Percentiles rank a stretch among this genome's conserved stretches.
phyloP scores from a whole-genome alignment of 2,797 vertebrate species.

The Astyanax mexicanus region DNA sequence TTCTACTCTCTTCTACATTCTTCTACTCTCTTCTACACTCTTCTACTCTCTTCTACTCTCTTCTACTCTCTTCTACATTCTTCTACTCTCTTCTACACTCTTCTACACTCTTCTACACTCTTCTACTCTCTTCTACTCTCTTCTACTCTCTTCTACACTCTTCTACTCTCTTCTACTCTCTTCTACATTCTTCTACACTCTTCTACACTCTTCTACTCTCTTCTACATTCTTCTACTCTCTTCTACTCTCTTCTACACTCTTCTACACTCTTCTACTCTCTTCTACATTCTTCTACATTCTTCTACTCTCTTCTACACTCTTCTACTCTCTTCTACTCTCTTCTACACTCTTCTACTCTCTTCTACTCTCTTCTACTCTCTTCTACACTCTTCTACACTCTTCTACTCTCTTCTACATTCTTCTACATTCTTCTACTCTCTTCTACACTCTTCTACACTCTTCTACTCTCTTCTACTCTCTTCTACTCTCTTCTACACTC shows the following conservation, averaged over 20 bases:
- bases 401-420: no score
- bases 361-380: no score
- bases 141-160: slow-evolving; percentile 45
- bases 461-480: no score
- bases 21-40: slow-evolving; percentile 42
- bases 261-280: slow-evolving; percentile 40
- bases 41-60: no score
- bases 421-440: slow-evolving; percentile 40
- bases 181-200: slow-evolving; percentile 42
- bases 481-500: slow-evolving; percentile 45
- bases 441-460: slow-evolving; percentile 45
- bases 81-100: slow-evolving; percentile 42
- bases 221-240: no score
- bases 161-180: no score
- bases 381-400: slow-evolving; percentile 45
- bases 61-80: slow-evolving; percentile 45
- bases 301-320: slow-evolving; percentile 42
- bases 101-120: slow-evolving; percentile 42
- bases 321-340: no score
- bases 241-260: no score
- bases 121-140: no score
- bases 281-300: slow-evolving; percentile 45
- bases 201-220: slow-evolving; percentile 40
- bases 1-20: slow-evolving; percentile 45
- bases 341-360: slow-evolving; percentile 40